Conservation (phyloP, 2,888 invertebrate species). For the Callyntrura sp. region DNA sequence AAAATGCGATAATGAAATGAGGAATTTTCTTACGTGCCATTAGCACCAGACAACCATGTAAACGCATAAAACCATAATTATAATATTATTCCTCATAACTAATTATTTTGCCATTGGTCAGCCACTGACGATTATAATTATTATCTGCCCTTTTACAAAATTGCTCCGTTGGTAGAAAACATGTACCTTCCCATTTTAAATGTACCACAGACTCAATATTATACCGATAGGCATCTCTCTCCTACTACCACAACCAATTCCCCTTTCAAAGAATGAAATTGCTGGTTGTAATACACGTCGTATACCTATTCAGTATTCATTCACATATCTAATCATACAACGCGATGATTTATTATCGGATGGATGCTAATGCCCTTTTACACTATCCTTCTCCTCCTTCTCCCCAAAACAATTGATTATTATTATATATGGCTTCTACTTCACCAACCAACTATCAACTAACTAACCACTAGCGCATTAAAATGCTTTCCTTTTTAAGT, state of each 20-base stretch:
- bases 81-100: constrained; percentile 5
- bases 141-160: neutral
- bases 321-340: neutral
- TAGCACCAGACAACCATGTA: neutral
- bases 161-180: neutral
- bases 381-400: constrained; percentile 8
- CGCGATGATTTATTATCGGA: constrained; percentile 32
- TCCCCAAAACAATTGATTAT: constrained; percentile 6
- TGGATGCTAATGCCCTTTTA: constrained; percentile 47
- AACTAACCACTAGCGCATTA: neutral
- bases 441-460: neutral
- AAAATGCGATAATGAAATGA: neutral
- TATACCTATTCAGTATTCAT: too few species aligned
- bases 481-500: constrained; percentile 70
- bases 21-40: constrained; percentile 30
- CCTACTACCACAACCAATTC: neutral
- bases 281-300: constrained; percentile 2
- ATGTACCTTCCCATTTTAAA: too few species aligned
- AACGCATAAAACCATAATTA: neutral
- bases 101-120: constrained; percentile 35
- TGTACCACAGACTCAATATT: too few species aligned
- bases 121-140: constrained; percentile 29
- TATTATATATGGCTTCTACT: neutral
- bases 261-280: constrained; percentile 13
- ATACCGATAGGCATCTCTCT: too few species aligned